phyloP scores from a whole-genome alignment of 2,113 vertebrate genomes.

The Phaethon lepturus region DNA sequence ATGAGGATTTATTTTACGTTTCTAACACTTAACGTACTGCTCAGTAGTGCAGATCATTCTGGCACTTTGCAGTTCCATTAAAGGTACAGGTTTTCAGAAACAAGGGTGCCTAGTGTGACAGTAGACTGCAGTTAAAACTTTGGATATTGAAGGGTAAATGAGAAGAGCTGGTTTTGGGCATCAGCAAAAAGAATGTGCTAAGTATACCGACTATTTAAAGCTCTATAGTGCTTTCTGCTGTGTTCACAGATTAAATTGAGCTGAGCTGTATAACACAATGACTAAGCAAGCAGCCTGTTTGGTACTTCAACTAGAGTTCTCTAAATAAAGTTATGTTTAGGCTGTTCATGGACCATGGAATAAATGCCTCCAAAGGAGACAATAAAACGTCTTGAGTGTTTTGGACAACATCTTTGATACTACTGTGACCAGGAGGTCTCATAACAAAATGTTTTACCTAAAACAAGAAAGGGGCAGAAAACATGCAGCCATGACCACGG shows the following conservation, averaged over 20 bases:
- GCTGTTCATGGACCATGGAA: neutral
- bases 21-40: neutral
- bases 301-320: neutral
- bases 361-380: neutral
- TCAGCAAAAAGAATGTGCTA: no score
- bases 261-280: neutral
- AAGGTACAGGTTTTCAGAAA: neutral
- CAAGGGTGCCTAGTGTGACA: neutral
- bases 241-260: neutral
- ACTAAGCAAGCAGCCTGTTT: neutral
- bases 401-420: neutral
- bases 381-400: neutral
- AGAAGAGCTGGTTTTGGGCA: neutral
- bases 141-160: neutral
- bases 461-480: accelerated
- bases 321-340: neutral
- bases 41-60: neutral
- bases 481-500: neutral
- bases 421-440: neutral
- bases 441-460: neutral
- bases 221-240: neutral
- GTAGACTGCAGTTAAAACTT: neutral
- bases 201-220: neutral
- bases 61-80: neutral
- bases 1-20: neutral